These are phyloP conservation scores for Elysia crispata DNA, from an alignment of 2,888 invertebrate species.

Conservation along the genomic window DNA sequence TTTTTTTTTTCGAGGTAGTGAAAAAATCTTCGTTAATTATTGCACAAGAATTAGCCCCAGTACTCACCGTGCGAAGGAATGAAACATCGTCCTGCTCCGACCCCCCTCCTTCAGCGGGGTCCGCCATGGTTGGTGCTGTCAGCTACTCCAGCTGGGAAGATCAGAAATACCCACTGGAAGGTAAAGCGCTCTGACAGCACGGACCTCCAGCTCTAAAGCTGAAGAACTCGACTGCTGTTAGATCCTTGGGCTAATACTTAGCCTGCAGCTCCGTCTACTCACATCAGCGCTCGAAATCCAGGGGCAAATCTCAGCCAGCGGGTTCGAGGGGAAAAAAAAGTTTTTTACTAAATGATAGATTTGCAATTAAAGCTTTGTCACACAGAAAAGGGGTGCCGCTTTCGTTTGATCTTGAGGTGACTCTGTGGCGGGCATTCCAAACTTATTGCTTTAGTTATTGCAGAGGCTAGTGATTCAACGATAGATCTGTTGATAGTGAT, in stretches of 20 bases:
- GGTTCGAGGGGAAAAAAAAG: too few species aligned
- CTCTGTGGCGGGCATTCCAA: too few species aligned
- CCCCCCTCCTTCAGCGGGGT: constrained; percentile 83
- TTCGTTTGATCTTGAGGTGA: too few species aligned
- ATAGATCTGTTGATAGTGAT: too few species aligned
- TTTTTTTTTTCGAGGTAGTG: too few species aligned
- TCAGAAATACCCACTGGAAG: constrained; percentile 7
- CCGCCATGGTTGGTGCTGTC: constrained; percentile 67
- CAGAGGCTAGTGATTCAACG: too few species aligned
- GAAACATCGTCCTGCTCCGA: constrained; percentile 99
- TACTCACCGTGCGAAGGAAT: constrained; percentile 97
- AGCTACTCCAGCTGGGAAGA: constrained; percentile 31
- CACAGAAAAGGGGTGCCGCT: too few species aligned
- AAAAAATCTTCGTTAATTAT: too few species aligned
- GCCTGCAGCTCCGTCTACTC: neutral
- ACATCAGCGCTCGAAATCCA: constrained; percentile 2
- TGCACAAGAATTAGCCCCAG: neutral
- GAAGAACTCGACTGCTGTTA: constrained; percentile 2
- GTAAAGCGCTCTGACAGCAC: constrained; percentile 38
- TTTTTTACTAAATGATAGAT: too few species aligned
- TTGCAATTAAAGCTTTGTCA: too few species aligned
- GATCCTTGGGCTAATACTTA: neutral
- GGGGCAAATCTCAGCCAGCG: too few species aligned
- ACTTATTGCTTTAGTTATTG: too few species aligned
- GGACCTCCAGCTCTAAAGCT: constrained; percentile 18